Percentiles rank a stretch among this genome's conserved stretches.
Evolutionary conservation across 2,888 invertebrate species (phyloP).

Genomic region (Thumatha senex): DNA sequence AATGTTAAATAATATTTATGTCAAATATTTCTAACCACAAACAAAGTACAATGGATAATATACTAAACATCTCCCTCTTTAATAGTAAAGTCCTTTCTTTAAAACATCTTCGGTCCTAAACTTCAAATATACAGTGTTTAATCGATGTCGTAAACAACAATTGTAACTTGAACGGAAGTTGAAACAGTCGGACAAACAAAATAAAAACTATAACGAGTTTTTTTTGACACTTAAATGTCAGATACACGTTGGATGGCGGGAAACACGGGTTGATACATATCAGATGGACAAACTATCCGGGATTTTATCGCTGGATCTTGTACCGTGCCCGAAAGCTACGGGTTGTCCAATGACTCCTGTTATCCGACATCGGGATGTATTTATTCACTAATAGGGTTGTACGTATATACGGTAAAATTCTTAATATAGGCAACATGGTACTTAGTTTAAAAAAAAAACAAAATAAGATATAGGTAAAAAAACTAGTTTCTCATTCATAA

Average conservation of each 20-base stretch:
- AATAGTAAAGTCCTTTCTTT: constrained; percentile 6
- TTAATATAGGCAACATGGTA: background rate
- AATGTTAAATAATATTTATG: background rate
- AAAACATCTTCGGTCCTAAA: constrained; percentile 9
- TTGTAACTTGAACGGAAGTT: constrained; percentile 28
- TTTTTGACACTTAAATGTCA: constrained; percentile 27
- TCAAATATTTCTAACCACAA: constrained; percentile 3
- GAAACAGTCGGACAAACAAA: constrained; percentile 1
- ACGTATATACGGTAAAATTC: constrained; percentile 14
- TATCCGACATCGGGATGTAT: constrained; percentile 44
- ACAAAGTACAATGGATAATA: constrained; percentile 5
- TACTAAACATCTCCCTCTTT: background rate
- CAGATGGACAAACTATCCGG: constrained; percentile 51
- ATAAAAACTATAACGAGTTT: constrained; percentile 1
- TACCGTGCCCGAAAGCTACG: constrained; percentile 51
- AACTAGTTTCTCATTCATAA: no score
- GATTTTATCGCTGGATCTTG: constrained; percentile 56
- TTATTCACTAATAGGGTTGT: constrained; percentile 9
- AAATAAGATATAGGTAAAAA: no score
- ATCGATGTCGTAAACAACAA: constrained; percentile 19
- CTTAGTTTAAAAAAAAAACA: background rate
- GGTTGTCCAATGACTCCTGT: constrained; percentile 47
- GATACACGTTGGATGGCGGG: constrained; percentile 42
- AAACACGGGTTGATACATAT: constrained; percentile 57
- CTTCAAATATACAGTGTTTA: constrained; percentile 15